Percentiles rank a stretch among this genome's conserved stretches.
phyloP scores from a whole-genome alignment of 2,888 invertebrate species.

The Meiosimyza decipiens region DNA sequence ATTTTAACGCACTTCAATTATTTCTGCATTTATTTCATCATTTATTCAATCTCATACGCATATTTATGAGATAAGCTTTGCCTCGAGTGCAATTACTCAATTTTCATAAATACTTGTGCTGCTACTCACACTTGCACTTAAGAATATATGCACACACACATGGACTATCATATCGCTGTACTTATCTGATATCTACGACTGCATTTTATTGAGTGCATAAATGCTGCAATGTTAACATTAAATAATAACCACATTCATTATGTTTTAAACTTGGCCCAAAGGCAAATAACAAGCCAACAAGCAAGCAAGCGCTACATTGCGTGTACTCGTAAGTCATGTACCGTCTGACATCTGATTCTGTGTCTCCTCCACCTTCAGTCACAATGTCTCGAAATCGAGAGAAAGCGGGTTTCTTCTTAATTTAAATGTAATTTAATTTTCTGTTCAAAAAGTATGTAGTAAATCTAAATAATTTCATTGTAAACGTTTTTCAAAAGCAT shows the following conservation, averaged over 20 bases:
- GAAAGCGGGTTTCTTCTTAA: too few species aligned
- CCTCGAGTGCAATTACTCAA: slow-evolving; percentile 65
- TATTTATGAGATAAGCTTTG: slow-evolving; percentile 66
- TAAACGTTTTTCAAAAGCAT: neutral
- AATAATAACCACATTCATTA: slow-evolving; percentile 62
- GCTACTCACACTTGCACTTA: slow-evolving; percentile 6
- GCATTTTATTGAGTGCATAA: slow-evolving; percentile 43
- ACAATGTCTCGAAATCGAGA: too few species aligned
- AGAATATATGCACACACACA: slow-evolving; percentile 17
- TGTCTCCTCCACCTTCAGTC: too few species aligned
- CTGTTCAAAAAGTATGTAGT: too few species aligned
- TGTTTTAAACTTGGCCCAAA: slow-evolving; percentile 48
- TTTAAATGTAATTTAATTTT: too few species aligned
- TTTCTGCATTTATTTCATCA: neutral
- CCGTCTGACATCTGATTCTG: too few species aligned
- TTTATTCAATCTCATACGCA: slow-evolving; percentile 36
- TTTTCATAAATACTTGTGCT: slow-evolving; percentile 51
- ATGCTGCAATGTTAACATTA: slow-evolving; percentile 55
- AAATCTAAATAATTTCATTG: too few species aligned
- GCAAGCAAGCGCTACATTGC: neutral
- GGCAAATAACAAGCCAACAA: neutral
- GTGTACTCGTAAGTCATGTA: too few species aligned
- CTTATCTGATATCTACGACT: slow-evolving; percentile 30
- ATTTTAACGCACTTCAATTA: too few species aligned
- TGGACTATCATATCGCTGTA: slow-evolving; percentile 30